Evolutionary conservation across 2,797 vertebrate genomes (phyloP), one percentile per base, ranked within the genome.

Genomic region (Nannoperca australis): DNA sequence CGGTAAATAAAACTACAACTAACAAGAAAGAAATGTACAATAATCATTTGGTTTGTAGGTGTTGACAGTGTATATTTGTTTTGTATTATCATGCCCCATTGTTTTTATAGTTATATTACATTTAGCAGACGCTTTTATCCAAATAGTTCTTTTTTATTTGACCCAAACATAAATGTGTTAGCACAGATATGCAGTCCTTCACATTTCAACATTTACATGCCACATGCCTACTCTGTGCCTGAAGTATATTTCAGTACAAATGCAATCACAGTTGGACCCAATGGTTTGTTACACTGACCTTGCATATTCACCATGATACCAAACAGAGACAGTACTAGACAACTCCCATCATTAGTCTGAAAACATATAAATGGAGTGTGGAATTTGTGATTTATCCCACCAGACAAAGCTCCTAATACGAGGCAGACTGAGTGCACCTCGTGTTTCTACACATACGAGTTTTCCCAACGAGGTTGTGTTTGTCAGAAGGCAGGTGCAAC

Each of bases 221-320:
- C 68, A 5, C 34, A n/a, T 32, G 1, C 34, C 20, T 50, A 10
- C 45, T 14, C 15, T 27, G 24, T 27, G 24, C 24, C 24, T 27
- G 24, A 27, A 27, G 24, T 27, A 27, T 27, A 27, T 27, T 27
- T 27, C 47, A 45, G 20, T 77, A 70, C 60, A 83, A 20, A 70
- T 60, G 18, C 47, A 10, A 66, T 50, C 13, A 65, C 55, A 79
- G 60, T 76, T 78, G 70, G 87, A 86, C 63, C 63, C 60, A 50
- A 47, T 53, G 59, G 18, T 70, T 69, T 56, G 5, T 72, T 58
- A 72, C 15, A 32, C 67, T 79, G 49, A 71, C 38, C 32, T 67
- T 49, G 58, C n/a, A 70, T 75, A 24, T 45, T 73, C 11, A 11
- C 42, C 54, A 49, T 59, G 6, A 70, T 47, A 17, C 4, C n/a